Conservation (phyloP, 2,888 invertebrate species). For the Nomada hirtipes region DNA sequence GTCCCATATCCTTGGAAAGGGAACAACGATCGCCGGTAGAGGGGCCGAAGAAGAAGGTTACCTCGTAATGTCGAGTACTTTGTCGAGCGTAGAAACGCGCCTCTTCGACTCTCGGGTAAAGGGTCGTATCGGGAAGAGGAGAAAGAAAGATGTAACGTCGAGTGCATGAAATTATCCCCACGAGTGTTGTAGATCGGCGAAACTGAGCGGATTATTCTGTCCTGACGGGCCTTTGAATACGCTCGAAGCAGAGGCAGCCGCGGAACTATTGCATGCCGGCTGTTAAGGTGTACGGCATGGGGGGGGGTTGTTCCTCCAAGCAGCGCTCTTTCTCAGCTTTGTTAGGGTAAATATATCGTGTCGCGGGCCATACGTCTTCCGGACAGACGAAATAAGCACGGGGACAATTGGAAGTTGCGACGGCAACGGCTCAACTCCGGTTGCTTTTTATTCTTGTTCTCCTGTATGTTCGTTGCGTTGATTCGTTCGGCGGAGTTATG, state of each 20-base stretch:
- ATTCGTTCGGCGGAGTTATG: not conserved
- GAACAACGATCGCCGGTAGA: not conserved
- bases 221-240: constrained; percentile 74
- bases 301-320: not conserved
- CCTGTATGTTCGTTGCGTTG: not conserved
- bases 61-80: constrained; percentile 69
- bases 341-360: constrained; percentile 69
- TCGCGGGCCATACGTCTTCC: constrained; percentile 79
- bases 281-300: not conserved
- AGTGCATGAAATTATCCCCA: constrained; percentile 82
- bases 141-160: constrained; percentile 68
- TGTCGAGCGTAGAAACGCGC: constrained; percentile 48
- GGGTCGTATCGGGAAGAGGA: constrained; percentile 49
- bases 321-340: constrained; percentile 48
- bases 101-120: constrained; percentile 42
- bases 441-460: not conserved
- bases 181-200: constrained; percentile 77
- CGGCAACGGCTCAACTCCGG: constrained; percentile 30
- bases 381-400: constrained; percentile 81
- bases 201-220: constrained; percentile 72
- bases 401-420: constrained; percentile 78
- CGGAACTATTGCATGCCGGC: constrained; percentile 29
- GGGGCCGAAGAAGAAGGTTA: not conserved
- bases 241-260: constrained; percentile 59
- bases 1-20: not conserved